Evolutionary conservation across 2,797 vertebrate genomes (phyloP), one percentile per base, ranked within the genome.

Genomic region (Melanotaenia maccullochi): DNA sequence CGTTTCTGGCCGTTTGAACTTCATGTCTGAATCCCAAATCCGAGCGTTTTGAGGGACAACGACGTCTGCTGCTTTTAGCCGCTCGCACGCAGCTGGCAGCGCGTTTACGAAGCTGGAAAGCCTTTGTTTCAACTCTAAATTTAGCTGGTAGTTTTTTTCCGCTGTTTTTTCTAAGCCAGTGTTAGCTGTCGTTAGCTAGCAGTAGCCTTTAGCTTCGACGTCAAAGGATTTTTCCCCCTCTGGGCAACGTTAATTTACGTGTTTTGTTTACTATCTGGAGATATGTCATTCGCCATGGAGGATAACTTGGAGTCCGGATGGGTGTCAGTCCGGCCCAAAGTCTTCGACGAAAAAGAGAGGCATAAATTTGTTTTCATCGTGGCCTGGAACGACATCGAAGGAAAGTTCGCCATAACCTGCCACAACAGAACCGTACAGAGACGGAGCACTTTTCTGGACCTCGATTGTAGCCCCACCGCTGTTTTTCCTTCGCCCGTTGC

Each of bases 371-470:
- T 94, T 25, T 99, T 99, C 30, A 99, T 99, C 60, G 97, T 96
- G 90, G 97, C 97, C 82, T 99, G 97, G 97, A 99, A 98, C 83
- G 96, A 98, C 86, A 88, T 99, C 57, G 97, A 98, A 73, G 96
- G 95, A 84, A 97, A 97, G 95, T 97, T 98, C 90, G 97, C 97
- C 90, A 94, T 98, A 91, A 98, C 97, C 85, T 98, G 97, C 90
- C 97, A 98, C 90, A 95, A 98, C 93, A 94, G 97, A 80, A 98
- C 97, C 38, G 96, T 95, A 2, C 97, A 98, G 92, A 92, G 95
- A 71, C 93, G 95, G 85, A 94, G 90, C 80, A 90, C 94, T 22
- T 91, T 94, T 4, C 91, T 94, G 76, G 96, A 95, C 73, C 67
- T 87, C 18, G 88, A 91, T 61, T 68, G 69, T 9, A 66, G 70